phyloP scores from a whole-genome alignment of 2,888 invertebrate genomes.

The Tipula lateralis region DNA sequence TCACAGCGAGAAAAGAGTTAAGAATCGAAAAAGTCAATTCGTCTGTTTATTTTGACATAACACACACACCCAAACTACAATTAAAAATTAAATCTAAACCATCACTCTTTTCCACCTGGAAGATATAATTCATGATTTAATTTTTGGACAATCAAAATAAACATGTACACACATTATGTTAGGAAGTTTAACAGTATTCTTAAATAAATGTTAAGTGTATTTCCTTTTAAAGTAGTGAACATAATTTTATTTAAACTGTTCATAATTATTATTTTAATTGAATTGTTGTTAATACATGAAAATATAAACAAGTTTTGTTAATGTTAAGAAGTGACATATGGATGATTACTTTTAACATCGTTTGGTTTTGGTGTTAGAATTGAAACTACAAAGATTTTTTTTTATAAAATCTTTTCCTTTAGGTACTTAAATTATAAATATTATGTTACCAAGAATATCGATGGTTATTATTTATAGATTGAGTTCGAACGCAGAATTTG shows the following conservation, averaged over 20 bases:
- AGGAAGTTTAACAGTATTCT: background rate
- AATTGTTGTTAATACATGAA: background rate
- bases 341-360: background rate
- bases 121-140: background rate
- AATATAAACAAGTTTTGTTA: background rate
- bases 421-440: background rate
- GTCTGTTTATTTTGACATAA: background rate
- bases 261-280: slow-evolving; percentile 6
- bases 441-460: background rate
- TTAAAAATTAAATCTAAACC: background rate
- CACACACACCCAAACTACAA: background rate
- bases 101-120: background rate
- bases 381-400: background rate
- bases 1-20: background rate
- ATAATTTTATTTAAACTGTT: background rate
- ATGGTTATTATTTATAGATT: background rate
- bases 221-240: background rate
- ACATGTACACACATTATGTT: background rate
- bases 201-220: background rate
- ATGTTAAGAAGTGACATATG: background rate
- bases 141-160: slow-evolving; percentile 21
- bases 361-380: background rate
- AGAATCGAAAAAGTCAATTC: background rate
- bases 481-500: too few relatives aligned
- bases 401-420: too few relatives aligned